Percentiles rank a stretch among this genome's conserved stretches.
phyloP scores from a whole-genome alignment of 2,888 invertebrate genomes.

The Drosophila meridiana region DNA sequence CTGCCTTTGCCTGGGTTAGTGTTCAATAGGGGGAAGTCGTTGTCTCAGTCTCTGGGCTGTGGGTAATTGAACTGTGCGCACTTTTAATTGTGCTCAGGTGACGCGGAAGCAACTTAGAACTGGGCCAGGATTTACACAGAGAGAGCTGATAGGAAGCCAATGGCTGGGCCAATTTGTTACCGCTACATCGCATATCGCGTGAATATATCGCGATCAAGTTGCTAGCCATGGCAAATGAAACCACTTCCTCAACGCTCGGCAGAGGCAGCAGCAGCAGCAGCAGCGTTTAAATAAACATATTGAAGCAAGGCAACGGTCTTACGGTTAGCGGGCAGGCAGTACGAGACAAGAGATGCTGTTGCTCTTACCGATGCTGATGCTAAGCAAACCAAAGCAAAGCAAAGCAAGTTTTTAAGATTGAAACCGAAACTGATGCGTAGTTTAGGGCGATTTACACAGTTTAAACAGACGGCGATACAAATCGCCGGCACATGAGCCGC shows the following conservation, averaged over 20 bases:
- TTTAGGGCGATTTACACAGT: constrained; percentile 83
- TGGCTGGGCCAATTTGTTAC: constrained; percentile 72
- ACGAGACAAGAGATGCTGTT: not conserved
- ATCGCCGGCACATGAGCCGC: constrained; percentile 67
- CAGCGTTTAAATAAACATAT: constrained; percentile 66
- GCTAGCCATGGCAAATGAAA: constrained; percentile 71
- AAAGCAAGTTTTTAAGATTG: constrained; percentile 69
- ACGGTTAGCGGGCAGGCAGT: not conserved
- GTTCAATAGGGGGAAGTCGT: constrained; percentile 25
- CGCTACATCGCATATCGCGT: constrained; percentile 70
- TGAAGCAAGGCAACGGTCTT: constrained; percentile 21
- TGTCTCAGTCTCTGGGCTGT: constrained; percentile 11
- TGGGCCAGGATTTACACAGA: constrained; percentile 66
- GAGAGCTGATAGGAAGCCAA: constrained; percentile 30
- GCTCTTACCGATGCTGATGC: not conserved
- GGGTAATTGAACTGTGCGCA: constrained; percentile 72
- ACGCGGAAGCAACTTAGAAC: constrained; percentile 69
- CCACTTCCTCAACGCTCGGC: constrained; percentile 69
- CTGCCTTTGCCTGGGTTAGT: not conserved
- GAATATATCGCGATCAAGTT: constrained; percentile 73
- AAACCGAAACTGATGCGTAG: constrained; percentile 82
- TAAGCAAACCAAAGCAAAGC: constrained; percentile 1
- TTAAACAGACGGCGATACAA: constrained; percentile 80
- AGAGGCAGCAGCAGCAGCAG: constrained; percentile 6
- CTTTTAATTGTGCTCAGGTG: constrained; percentile 70